These are phyloP conservation scores for Sterrhoptilus dennistouni DNA, from an alignment of 2,113 vertebrate species.

Conservation along the genomic window DNA sequence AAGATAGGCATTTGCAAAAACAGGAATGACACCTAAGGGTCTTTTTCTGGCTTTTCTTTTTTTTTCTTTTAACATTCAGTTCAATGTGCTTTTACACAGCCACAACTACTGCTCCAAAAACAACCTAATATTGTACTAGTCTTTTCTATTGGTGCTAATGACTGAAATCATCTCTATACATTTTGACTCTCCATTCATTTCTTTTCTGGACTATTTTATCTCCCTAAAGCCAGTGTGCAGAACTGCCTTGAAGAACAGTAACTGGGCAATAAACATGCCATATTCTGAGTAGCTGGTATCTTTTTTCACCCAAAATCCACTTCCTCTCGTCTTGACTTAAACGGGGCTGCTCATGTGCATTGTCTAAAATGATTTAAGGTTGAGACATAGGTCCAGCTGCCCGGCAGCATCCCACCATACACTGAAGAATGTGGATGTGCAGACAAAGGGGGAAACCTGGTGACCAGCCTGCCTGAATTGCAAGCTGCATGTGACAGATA, in stretches of 20 bases:
- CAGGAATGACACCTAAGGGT: neutral
- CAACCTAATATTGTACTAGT: neutral
- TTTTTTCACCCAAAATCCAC: neutral
- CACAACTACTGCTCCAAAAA: neutral
- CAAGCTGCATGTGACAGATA: fast-evolving
- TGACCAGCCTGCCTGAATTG: neutral
- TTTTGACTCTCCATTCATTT: neutral
- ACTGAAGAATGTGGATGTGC: neutral
- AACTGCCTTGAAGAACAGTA: neutral
- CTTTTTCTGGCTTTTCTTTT: neutral
- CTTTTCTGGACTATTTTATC: neutral
- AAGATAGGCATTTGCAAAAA: neutral
- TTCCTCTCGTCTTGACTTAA: neutral
- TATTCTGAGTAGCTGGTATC: neutral
- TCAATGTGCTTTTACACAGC: neutral
- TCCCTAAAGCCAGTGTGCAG: neutral
- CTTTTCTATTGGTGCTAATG: neutral
- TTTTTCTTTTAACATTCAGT: neutral
- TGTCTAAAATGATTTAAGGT: neutral
- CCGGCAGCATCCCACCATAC: neutral
- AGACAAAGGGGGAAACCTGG: neutral
- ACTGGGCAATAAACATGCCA: neutral
- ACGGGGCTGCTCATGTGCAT: neutral
- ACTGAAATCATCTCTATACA: neutral
- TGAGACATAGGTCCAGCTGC: neutral